Base-by-base conservation (phyloP, 2,113 vertebrate species). In the Pelecanus crispus region DNA sequence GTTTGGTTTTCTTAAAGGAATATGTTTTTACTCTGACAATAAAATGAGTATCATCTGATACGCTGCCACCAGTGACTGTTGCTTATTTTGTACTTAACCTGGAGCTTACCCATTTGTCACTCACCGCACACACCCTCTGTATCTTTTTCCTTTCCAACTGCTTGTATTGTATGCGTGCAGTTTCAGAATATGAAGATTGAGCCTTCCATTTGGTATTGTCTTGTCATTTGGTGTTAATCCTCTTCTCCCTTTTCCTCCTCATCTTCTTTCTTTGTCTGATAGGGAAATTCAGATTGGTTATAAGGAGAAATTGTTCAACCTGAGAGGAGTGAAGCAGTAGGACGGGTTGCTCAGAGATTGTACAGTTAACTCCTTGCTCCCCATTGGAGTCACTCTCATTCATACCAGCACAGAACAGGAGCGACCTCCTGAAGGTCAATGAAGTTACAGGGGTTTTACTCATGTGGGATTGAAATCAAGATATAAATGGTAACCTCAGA, bases 1-100 rank as follows among this genome's bases (percentile, higher is more conserved):
- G 71, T 89, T 95, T 83, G 68, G 61, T 85, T 94, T 92, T 82
- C 90, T 94, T 95, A 59, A 93, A 86, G 94, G 78, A 96, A 18
- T 79, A 87, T 85, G 50, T 59, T 96, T 83, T 78, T 82, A 50
- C 21, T 91, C 52, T 73, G 74, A 92, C 88, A 86, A 59, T 87
- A 74, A 90, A 91, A 88, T 71, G 47, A 49, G 15, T 73, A 22
- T 81, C 8, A 3, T 90, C 50, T 94, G 59, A 80, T 93, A 77
- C 9, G 21, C 55, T 84, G 66, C 79, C 67, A 92, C 38, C 25
- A 90, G 78, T 56, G 81, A 61, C 70, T 50, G n/a, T 49, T 96
- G 70, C 87, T 95, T 91, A 20, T 77, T 90, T 93, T 86, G 49
- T 92, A 13, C 49, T 72, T 83, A 91, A 92, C 86, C 86, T 84